phyloP scores from a whole-genome alignment of 1,140 invertebrate genomes.

The Latrodectus geometricus region DNA sequence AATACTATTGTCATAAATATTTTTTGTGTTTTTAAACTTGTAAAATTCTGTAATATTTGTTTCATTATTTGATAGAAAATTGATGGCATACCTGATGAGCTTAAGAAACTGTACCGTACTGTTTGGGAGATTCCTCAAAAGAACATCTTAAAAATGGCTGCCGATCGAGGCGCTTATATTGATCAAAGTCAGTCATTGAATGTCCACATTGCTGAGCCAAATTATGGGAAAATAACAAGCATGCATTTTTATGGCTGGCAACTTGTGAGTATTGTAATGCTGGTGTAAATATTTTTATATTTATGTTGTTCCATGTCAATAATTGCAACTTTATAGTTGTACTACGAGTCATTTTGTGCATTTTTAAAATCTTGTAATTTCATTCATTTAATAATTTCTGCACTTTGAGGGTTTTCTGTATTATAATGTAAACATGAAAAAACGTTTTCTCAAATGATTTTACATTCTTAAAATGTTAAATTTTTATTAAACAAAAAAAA shows the following conservation, averaged over 20 bases:
- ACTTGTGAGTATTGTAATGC: constrained; percentile 73
- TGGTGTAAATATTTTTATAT: background rate
- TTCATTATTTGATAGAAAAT: constrained; percentile 76
- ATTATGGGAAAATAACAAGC: constrained; percentile 92
- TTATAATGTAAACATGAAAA: too few relatives aligned
- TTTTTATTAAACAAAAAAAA: too few relatives aligned
- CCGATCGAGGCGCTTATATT: constrained; percentile 96
- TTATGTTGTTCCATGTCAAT: background rate
- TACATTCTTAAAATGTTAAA: too few relatives aligned
- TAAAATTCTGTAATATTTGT: background rate
- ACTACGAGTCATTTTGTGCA: background rate
- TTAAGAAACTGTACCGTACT: constrained; percentile 95
- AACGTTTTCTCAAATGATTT: too few relatives aligned
- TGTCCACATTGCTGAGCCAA: constrained; percentile 94
- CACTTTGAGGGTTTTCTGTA: too few relatives aligned
- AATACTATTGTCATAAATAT: too few relatives aligned
- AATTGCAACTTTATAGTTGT: background rate
- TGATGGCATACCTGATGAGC: constrained; percentile 85
- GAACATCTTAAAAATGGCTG: constrained; percentile 95
- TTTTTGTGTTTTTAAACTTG: too few relatives aligned
- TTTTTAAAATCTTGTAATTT: background rate
- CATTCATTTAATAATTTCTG: too few relatives aligned
- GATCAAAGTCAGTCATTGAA: constrained; percentile 99
- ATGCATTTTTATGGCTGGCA: constrained; percentile 99
- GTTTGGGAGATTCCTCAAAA: constrained; percentile 99